A percentile compares a stretch with the other conserved stretches of the same genome.
These are phyloP conservation scores for Nomada hirtipes DNA, from an alignment of 2,888 invertebrate species.

Conservation along the genomic window DNA sequence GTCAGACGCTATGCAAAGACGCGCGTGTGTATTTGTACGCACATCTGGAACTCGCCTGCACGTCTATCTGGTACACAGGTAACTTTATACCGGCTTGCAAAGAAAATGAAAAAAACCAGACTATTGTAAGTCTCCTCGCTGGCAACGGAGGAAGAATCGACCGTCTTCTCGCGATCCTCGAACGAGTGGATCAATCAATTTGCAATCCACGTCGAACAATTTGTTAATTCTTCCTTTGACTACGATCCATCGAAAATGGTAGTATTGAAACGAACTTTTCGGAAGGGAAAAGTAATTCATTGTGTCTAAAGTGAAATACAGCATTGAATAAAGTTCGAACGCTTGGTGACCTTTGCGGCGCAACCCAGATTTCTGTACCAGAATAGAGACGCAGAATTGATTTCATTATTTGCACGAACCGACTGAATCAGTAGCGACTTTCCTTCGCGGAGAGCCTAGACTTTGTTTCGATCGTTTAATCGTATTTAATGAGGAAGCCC, in stretches of 20 bases:
- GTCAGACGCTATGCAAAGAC: slow-evolving; percentile 53
- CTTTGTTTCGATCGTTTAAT: slow-evolving; percentile 60
- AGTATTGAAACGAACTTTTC: not conserved
- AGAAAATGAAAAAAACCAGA: slow-evolving; percentile 48
- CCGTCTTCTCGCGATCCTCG: slow-evolving; percentile 29
- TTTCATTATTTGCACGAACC: slow-evolving; percentile 67
- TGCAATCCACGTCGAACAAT: not conserved
- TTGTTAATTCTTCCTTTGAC: too few relatives aligned
- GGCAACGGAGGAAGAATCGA: slow-evolving; percentile 50
- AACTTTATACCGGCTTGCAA: slow-evolving; percentile 52
- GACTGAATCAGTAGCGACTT: slow-evolving; percentile 40
- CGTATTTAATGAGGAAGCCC: slow-evolving; percentile 66
- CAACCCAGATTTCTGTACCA: slow-evolving; percentile 6
- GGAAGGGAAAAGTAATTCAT: not conserved
- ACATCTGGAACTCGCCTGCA: slow-evolving; percentile 21
- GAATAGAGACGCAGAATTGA: slow-evolving; percentile 61
- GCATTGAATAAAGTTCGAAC: slow-evolving; percentile 57
- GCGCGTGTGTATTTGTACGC: slow-evolving; percentile 15
- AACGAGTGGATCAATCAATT: not conserved
- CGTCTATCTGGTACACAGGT: slow-evolving; percentile 40
- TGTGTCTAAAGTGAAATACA: not conserved
- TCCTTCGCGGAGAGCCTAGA: not conserved
- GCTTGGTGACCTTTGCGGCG: slow-evolving; percentile 44
- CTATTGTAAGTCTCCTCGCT: slow-evolving; percentile 31
- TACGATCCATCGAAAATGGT: not conserved